These are phyloP conservation scores for Phyllostomus hastatus DNA, from an alignment of 2,113 vertebrate genomes.

Conservation along the genomic window DNA sequence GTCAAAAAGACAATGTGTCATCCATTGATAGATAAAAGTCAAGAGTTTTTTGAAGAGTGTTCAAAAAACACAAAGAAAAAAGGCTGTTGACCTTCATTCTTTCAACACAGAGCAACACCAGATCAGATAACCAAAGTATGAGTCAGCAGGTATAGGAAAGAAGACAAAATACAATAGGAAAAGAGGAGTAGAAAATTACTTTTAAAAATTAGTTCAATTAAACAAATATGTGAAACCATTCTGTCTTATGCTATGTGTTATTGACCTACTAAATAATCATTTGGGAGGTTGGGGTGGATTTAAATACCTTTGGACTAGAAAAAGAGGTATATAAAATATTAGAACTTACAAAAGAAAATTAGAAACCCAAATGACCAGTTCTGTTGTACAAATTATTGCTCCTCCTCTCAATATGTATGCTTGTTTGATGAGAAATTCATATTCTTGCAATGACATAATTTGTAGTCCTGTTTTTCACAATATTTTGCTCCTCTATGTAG, in stretches of 20 bases:
- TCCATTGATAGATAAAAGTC: neutral
- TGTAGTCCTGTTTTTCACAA: neutral
- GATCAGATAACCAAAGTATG: slow-evolving; percentile 34
- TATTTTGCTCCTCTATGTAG: neutral
- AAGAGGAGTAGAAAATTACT: neutral
- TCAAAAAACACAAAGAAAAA: neutral
- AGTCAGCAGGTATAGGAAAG: neutral
- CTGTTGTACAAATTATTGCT: neutral
- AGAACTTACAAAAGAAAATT: neutral
- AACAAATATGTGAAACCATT: neutral
- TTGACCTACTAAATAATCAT: neutral
- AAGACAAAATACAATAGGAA: neutral
- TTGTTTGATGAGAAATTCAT: neutral
- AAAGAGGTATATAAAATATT: neutral
- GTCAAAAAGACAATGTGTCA: neutral
- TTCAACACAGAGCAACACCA: neutral
- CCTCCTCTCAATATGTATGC: neutral
- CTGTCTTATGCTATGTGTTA: neutral
- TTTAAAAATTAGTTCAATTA: neutral
- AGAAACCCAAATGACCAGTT: neutral
- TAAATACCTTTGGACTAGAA: neutral
- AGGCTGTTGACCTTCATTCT: slow-evolving; percentile 7
- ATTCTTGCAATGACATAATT: neutral
- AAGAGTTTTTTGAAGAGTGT: neutral
- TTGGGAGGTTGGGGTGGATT: neutral